Percentiles rank a stretch among this genome's conserved stretches.
These are phyloP conservation scores for Napeogenes inachia DNA, from an alignment of 2,888 invertebrate species.

Conservation along the genomic window DNA sequence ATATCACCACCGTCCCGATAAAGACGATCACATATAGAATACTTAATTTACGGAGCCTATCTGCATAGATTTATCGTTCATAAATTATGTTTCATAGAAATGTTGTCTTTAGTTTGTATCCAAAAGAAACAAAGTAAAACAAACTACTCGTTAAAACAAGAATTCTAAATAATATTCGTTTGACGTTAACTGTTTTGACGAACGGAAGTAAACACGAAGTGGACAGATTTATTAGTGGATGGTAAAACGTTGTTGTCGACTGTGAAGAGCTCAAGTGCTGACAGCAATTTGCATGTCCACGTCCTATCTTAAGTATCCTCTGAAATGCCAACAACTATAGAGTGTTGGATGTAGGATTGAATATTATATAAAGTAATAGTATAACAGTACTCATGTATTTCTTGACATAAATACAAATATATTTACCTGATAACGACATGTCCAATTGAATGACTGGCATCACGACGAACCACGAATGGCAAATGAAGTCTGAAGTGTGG, in stretches of 20 bases:
- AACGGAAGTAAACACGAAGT: slow-evolving; percentile 5
- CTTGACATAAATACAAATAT: too few relatives aligned
- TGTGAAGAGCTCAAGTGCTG: slow-evolving; percentile 37
- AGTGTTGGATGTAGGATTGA: background rate
- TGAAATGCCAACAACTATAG: slow-evolving; percentile 6
- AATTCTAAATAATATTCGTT: background rate
- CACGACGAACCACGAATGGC: slow-evolving; percentile 90
- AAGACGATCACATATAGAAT: too few relatives aligned
- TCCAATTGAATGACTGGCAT: slow-evolving; percentile 81
- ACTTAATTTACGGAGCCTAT: background rate
- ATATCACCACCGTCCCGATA: too few relatives aligned
- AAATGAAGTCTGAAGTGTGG: slow-evolving; percentile 93
- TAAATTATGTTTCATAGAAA: background rate
- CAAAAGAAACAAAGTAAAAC: background rate
- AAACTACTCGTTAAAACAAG: background rate
- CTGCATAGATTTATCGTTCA: too few relatives aligned
- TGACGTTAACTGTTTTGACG: slow-evolving; percentile 3
- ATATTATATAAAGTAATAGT: background rate
- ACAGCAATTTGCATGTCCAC: slow-evolving; percentile 39
- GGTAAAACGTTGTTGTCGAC: slow-evolving; percentile 13
- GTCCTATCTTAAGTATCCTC: slow-evolving; percentile 15
- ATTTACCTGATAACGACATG: slow-evolving; percentile 90
- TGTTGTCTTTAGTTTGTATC: background rate
- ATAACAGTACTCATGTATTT: too few relatives aligned
- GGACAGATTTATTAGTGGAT: slow-evolving; percentile 6